A percentile compares a stretch with the other conserved stretches of the same genome.
Evolutionary conservation across 2,888 invertebrate species (phyloP).

Genomic region (Morpho achilles): DNA sequence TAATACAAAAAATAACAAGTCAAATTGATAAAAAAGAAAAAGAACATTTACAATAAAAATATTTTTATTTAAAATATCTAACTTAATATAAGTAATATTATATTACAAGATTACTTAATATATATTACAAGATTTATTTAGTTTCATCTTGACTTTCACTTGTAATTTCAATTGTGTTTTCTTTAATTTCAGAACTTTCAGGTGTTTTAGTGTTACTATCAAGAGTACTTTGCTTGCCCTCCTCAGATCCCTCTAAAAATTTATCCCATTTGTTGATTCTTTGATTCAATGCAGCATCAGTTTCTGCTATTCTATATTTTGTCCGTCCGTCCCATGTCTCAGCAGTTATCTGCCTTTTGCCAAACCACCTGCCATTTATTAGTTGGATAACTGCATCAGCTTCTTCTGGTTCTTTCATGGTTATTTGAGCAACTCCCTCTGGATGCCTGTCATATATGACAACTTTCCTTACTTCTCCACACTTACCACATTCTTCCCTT

Average conservation of each 20-base stretch:
- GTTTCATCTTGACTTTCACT: conserved; percentile 16
- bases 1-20: too few relatives aligned
- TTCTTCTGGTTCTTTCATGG: conserved; percentile 93
- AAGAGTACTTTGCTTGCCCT: conserved; percentile 29
- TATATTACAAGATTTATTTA: conserved; percentile 3
- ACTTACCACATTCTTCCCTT: conserved; percentile 92
- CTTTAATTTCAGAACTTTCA: conserved; percentile 1
- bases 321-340: conserved; percentile 97
- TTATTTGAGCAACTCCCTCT: conserved; percentile 95
- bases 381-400: conserved; percentile 94
- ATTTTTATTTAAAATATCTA: too few relatives aligned
- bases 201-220: neutral
- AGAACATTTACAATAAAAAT: too few relatives aligned
- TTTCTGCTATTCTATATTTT: conserved; percentile 94
- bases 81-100: too few relatives aligned
- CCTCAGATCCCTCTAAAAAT: conserved; percentile 83
- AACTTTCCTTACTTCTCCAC: conserved; percentile 95
- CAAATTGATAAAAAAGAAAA: too few relatives aligned
- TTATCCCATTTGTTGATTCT: conserved; percentile 93
- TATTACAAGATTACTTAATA: conserved; percentile 5
- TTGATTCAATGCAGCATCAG: conserved; percentile 90
- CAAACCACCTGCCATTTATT: conserved; percentile 94
- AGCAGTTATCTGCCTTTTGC: conserved; percentile 90
- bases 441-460: conserved; percentile 94
- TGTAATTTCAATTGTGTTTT: conserved; percentile 7